Evolutionary conservation across 2,888 invertebrate species (phyloP), one percentile per base, ranked within the genome.

Genomic region (Apoda limacodes): DNA sequence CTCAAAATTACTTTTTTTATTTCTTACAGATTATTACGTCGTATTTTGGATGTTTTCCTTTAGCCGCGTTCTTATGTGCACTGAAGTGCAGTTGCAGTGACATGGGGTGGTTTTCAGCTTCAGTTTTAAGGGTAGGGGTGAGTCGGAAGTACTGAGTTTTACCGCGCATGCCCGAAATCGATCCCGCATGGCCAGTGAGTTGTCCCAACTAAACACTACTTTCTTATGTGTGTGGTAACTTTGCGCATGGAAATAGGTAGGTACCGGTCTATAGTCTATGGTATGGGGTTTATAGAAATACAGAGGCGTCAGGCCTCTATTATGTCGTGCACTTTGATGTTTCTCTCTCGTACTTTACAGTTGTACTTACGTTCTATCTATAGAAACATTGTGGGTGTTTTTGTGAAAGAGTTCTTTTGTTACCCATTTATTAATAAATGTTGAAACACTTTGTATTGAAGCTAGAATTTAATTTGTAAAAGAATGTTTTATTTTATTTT

Each of bases 291-390:
- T 51, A 40, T 58, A 57, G 55, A 43, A 52, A 54, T 48, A 46
- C 17, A 5, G 33, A 38, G 39, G 41, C 48, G 45, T 41, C 41
- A 43, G 37, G 35, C 37, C 41, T 53, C 63, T 74, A 70, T 78
- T 78, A 76, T 76, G 69, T 72, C 75, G 75, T 69, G 69, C 65
- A 61, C 72, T 76, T 72, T 74, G 75, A 76, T 63, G 68, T 64
- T 53, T 38, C 48, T 42, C 48, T 42, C 38, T 38, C 41, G 52
- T 57, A 48, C 48, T 46, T 40, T 45, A 43, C 38, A 42, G 44
- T 42, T 39, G 47, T 42, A n/a, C n/a, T n/a, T 40, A 39, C 37
- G 50, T 41, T 42, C 46, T 48, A 40, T 32, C 39, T 44, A 40
- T n/a, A n/a, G n/a, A n/a, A n/a, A n/a, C n/a, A 39, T 43, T 46